A percentile compares a stretch with the other conserved stretches of the same genome.
These are phyloP conservation scores for Parauchenoglanis ngamensis DNA, from an alignment of 2,797 vertebrate genomes.

Conservation along the genomic window DNA sequence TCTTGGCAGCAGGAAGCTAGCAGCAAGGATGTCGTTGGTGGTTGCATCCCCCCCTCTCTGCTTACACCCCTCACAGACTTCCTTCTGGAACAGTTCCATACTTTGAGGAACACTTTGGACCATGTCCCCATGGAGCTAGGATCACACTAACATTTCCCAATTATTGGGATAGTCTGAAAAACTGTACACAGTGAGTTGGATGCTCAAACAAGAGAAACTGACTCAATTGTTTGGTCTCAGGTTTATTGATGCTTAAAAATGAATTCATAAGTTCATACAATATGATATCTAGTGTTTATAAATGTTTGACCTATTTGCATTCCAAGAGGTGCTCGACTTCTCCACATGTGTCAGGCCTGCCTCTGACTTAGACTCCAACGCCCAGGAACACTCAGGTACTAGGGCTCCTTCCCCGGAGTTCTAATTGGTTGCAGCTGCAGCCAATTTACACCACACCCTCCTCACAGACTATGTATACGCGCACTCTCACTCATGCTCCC, in stretches of 20 bases:
- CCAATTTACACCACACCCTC: too few species aligned
- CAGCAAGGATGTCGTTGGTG: conserved; percentile 16
- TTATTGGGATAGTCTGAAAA: neutral
- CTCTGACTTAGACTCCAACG: too few species aligned
- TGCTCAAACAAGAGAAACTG: neutral
- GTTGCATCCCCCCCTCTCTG: neutral
- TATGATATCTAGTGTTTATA: neutral
- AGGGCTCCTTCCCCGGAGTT: too few species aligned
- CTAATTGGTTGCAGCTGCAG: too few species aligned
- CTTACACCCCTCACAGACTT: neutral
- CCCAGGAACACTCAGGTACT: too few species aligned
- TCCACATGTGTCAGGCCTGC: neutral
- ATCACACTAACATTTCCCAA: neutral
- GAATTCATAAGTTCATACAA: too few species aligned
- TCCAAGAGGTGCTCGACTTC: neutral
- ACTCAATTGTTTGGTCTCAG: neutral
- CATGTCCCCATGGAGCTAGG: neutral
- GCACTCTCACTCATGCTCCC: too few species aligned
- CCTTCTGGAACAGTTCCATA: neutral
- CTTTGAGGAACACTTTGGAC: neutral
- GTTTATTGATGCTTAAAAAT: neutral
- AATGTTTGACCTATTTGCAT: neutral
- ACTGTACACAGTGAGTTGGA: neutral
- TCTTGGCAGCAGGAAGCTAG: neutral
- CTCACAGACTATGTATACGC: too few species aligned